These are phyloP conservation scores for Myiothlypis chrysogaster DNA, from an alignment of 2,797 vertebrate species.

Conservation along the genomic window DNA sequence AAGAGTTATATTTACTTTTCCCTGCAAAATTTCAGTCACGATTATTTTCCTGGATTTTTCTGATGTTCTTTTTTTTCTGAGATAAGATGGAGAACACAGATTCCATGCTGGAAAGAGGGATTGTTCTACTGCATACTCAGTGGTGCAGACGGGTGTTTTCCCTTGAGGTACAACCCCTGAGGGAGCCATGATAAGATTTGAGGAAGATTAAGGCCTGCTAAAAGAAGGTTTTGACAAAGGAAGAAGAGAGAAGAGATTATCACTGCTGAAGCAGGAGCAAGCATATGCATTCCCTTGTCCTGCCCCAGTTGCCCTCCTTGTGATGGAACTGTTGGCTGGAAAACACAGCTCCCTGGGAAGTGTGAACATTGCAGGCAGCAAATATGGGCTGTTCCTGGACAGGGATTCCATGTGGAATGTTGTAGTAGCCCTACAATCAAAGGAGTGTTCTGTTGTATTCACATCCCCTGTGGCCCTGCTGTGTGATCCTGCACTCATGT, in stretches of 20 bases:
- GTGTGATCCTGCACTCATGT: fast-evolving
- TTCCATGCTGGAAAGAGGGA: neutral
- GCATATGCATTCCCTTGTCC: neutral
- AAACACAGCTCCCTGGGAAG: neutral
- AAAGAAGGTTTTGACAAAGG: neutral
- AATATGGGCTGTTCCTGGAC: neutral
- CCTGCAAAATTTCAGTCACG: neutral
- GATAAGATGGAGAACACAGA: neutral
- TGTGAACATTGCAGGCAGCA: neutral
- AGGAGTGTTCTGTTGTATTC: neutral
- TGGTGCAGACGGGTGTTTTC: neutral
- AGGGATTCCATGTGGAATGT: fast-evolving
- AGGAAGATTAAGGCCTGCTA: neutral
- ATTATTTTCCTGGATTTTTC: neutral
- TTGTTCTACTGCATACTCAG: neutral
- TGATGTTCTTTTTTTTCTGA: neutral
- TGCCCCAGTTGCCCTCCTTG: neutral
- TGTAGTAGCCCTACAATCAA: neutral
- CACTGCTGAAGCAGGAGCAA: neutral
- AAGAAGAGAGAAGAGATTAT: neutral
- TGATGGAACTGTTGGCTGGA: neutral
- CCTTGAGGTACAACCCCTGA: neutral
- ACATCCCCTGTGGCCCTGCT: fast-evolving
- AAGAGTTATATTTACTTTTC: neutral
- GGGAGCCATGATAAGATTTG: neutral